phyloP scores from a whole-genome alignment of 1,140 invertebrate species.

The Adelges cooleyi region DNA sequence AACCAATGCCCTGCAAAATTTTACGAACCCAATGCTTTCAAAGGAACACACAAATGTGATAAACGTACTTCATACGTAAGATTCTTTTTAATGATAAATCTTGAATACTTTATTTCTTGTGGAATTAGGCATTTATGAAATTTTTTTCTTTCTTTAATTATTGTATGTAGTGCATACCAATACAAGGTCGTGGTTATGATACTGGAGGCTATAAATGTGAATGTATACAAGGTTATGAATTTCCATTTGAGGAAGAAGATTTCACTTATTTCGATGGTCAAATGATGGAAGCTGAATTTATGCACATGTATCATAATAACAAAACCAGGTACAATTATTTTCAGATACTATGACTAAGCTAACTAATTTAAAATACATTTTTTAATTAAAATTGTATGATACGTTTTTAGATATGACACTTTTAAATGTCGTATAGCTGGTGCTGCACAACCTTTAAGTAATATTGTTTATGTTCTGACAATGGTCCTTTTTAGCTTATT shows the following conservation, averaged over 20 bases:
- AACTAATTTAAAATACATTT: neutral
- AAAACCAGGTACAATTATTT: constrained; percentile 51
- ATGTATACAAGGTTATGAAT: constrained; percentile 93
- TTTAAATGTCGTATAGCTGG: constrained; percentile 83
- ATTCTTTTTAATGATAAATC: no score
- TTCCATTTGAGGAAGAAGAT: constrained; percentile 79
- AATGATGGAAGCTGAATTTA: constrained; percentile 87
- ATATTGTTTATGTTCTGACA: constrained; percentile 35
- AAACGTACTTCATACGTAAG: constrained; percentile 83
- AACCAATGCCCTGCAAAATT: constrained; percentile 89
- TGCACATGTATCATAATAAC: constrained; percentile 66
- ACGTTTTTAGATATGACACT: constrained; percentile 77
- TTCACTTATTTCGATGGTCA: constrained; percentile 95
- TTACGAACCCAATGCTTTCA: constrained; percentile 85
- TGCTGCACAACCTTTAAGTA: constrained; percentile 49
- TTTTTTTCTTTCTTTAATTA: neutral
- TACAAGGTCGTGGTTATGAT: constrained; percentile 79
- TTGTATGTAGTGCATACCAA: constrained; percentile 75
- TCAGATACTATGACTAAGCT: neutral
- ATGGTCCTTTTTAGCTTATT: neutral
- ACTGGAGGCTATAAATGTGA: constrained; percentile 97
- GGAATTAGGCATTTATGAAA: no score
- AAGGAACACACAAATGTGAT: constrained; percentile 91
- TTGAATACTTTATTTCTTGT: no score
- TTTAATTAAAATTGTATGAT: neutral